These are phyloP conservation scores for Erythrocebus patas DNA, from an alignment of 2,113 vertebrate genomes.

Conservation along the genomic window DNA sequence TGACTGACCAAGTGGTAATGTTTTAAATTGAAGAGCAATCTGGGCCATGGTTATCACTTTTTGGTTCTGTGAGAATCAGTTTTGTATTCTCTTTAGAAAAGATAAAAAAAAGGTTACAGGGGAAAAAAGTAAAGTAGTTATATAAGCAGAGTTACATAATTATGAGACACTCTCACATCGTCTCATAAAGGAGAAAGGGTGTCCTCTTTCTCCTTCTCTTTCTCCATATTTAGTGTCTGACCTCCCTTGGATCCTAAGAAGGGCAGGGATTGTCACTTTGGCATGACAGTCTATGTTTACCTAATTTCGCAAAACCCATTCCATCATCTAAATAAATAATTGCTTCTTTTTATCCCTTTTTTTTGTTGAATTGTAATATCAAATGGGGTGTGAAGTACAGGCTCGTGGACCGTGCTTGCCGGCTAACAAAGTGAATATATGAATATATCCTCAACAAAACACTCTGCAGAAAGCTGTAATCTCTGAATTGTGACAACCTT, in stretches of 20 bases:
- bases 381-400: conserved; percentile 76
- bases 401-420: neutral
- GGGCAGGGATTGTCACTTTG: neutral
- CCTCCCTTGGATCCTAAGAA: neutral
- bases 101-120: neutral
- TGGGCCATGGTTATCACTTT: neutral
- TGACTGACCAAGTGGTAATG: neutral
- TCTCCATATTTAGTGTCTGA: fast-evolving
- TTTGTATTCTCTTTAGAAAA: neutral
- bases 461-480: conserved; percentile 70
- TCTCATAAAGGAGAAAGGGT: too few species aligned
- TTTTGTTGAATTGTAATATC: conserved; percentile 63
- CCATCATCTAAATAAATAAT: conserved; percentile 63
- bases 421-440: conserved; percentile 70
- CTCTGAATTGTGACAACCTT: conserved; percentile 79
- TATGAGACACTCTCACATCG: fast-evolving
- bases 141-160: neutral
- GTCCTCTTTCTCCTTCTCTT: neutral
- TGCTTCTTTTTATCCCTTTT: conserved; percentile 46
- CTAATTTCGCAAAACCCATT: neutral
- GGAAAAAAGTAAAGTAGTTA: neutral
- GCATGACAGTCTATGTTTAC: neutral
- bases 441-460: conserved; percentile 70
- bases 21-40: neutral
- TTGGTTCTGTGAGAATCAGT: neutral